These are phyloP conservation scores for Eucidaris tribuloides DNA, from an alignment of 35 echinoderm and acorn worm genomes.

Conservation along the genomic window DNA sequence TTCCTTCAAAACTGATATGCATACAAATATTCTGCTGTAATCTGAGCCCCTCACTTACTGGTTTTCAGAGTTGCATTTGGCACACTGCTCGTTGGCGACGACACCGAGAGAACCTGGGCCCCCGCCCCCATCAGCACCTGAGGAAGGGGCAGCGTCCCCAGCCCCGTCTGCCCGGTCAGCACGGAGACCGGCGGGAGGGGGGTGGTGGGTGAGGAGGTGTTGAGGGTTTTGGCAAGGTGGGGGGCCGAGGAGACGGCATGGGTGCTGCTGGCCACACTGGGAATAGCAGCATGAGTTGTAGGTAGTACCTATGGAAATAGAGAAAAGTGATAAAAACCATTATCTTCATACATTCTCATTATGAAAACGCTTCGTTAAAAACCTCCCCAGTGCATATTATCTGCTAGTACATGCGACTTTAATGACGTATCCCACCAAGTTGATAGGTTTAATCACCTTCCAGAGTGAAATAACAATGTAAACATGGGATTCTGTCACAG, in stretches of 20 bases:
- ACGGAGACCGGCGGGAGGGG: constrained; percentile 89
- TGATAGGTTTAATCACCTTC: too few species aligned
- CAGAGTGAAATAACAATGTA: too few species aligned
- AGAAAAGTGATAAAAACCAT: too few species aligned
- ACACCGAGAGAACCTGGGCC: constrained; percentile 55
- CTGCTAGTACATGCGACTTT: too few species aligned
- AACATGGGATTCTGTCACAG: too few species aligned
- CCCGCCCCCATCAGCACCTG: constrained; percentile 80
- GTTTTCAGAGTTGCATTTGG: not conserved
- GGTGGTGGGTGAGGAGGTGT: constrained; percentile 58
- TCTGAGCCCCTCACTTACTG: not conserved
- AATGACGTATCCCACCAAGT: too few species aligned
- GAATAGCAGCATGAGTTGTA: not conserved
- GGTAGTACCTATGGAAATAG: constrained; percentile 6
- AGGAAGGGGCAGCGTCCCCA: constrained; percentile 64
- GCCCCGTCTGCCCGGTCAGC: constrained; percentile 74
- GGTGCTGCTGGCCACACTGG: constrained; percentile 39
- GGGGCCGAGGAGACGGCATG: constrained; percentile 37
- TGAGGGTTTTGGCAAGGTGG: constrained; percentile 37
- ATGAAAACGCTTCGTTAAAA: too few species aligned
- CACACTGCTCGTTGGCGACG: constrained; percentile 19
- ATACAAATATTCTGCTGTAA: too few species aligned
- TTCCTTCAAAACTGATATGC: too few species aligned
- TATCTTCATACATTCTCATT: too few species aligned
- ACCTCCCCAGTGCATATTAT: too few species aligned